Evolutionary conservation across 2,797 vertebrate genomes (phyloP).

Genomic region (Helarctos malayanus): DNA sequence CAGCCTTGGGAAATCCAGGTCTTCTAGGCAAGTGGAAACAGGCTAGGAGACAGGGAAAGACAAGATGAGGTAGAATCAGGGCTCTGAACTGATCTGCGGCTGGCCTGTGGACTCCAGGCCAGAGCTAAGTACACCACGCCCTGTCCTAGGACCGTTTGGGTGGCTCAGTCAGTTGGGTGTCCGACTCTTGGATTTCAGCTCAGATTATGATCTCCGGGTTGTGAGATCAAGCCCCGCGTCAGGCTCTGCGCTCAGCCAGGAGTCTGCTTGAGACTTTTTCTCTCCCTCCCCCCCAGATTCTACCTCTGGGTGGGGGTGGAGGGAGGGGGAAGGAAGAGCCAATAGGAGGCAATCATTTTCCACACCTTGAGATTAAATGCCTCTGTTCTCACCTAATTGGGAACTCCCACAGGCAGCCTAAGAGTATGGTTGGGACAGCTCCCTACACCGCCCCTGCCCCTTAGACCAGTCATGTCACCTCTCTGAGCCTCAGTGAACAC

Average conservation of each 20-base stretch:
- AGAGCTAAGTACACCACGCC: background rate
- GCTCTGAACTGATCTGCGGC: background rate
- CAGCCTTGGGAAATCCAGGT: background rate
- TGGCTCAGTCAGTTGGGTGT: background rate
- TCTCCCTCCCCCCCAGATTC: background rate
- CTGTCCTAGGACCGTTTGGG: background rate
- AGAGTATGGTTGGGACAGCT: background rate
- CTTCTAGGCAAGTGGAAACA: background rate
- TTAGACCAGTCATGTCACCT: background rate
- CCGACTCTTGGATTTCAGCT: background rate
- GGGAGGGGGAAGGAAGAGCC: background rate
- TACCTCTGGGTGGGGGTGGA: background rate
- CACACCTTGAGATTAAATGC: background rate
- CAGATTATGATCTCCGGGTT: background rate
- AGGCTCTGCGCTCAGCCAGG: background rate
- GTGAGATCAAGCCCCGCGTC: rapidly evolving
- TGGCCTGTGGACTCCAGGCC: too few species aligned
- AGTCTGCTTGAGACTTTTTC: background rate
- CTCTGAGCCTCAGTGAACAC: background rate
- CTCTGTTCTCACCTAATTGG: background rate
- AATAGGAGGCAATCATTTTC: too few species aligned
- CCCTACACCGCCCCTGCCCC: background rate
- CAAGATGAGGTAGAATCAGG: rapidly evolving
- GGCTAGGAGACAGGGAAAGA: background rate
- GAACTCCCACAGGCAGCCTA: background rate